A percentile compares a stretch with the other conserved stretches of the same genome.
Evolutionary conservation across 2,113 vertebrate species (phyloP).

Genomic region (Mastomys coucha): DNA sequence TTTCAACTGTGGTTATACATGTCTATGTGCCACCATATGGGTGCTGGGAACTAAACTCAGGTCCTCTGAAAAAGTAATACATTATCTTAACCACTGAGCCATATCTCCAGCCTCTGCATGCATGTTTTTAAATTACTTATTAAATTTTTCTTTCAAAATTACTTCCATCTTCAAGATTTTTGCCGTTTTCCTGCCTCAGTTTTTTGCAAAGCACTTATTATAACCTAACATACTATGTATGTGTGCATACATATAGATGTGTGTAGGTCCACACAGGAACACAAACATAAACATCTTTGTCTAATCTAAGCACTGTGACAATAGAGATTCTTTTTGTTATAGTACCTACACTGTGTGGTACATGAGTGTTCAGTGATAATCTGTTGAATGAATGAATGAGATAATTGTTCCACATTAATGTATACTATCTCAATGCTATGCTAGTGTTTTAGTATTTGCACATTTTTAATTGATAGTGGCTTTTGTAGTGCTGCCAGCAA

Average conservation of each 20-base stretch:
- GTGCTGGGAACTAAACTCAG: background rate
- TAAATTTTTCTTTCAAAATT: constrained; percentile 41
- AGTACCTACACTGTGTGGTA: background rate
- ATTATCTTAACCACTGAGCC: background rate
- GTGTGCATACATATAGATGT: background rate
- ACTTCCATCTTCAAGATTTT: background rate
- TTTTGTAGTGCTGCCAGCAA: background rate
- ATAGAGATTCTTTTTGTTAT: background rate
- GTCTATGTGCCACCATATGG: too few relatives aligned
- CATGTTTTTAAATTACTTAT: background rate
- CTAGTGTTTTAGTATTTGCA: constrained; percentile 31
- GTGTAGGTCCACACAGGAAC: background rate
- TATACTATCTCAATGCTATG: background rate
- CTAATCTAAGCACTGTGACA: background rate
- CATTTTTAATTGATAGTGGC: constrained; percentile 27
- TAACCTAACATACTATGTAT: background rate
- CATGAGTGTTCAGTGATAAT: background rate
- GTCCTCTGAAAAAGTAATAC: background rate
- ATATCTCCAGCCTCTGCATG: background rate
- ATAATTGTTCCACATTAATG: background rate
- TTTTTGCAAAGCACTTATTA: background rate
- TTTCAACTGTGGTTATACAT: background rate
- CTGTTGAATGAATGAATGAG: background rate
- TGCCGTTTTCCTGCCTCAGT: background rate
- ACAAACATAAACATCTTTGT: background rate